Conservation (phyloP, 2,888 invertebrate genomes). For the Alcis repandata region DNA sequence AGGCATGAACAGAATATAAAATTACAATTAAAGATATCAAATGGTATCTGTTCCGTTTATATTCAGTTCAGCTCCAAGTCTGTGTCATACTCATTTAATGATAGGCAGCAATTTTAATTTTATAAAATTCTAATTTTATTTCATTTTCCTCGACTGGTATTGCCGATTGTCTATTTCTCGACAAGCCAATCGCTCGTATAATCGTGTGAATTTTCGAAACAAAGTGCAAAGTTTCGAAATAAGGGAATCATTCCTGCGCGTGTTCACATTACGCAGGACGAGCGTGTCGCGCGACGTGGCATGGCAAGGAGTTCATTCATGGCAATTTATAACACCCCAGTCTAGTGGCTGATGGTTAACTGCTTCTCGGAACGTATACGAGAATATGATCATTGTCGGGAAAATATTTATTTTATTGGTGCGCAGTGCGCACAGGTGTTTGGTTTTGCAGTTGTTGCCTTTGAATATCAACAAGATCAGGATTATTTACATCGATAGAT, state of each 20-base stretch:
- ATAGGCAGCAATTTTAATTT: neutral
- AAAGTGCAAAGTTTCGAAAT: conserved; percentile 66
- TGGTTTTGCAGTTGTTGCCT: neutral
- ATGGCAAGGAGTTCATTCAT: conserved; percentile 76
- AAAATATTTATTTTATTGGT: conserved; percentile 30
- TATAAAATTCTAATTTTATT: neutral
- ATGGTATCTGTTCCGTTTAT: no score
- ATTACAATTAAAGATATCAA: no score
- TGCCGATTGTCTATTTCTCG: conserved; percentile 13
- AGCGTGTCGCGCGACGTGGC: conserved; percentile 57
- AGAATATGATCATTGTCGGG: conserved; percentile 29
- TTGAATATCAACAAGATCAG: neutral
- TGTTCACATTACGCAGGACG: conserved; percentile 55
- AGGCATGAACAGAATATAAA: no score
- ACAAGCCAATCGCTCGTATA: conserved; percentile 30
- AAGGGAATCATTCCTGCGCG: conserved; percentile 54
- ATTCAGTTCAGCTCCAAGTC: neutral
- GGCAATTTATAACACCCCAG: conserved; percentile 70
- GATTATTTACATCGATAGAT: neutral
- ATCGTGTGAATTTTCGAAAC: conserved; percentile 58
- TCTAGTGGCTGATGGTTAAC: conserved; percentile 56
- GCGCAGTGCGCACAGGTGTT: conserved; percentile 34
- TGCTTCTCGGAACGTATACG: conserved; percentile 60
- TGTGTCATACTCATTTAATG: neutral
- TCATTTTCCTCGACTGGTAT: conserved; percentile 23